Conservation (phyloP, 35 echinoderm and acorn worm species). For the Hemicentrotus pulcherrimus region DNA sequence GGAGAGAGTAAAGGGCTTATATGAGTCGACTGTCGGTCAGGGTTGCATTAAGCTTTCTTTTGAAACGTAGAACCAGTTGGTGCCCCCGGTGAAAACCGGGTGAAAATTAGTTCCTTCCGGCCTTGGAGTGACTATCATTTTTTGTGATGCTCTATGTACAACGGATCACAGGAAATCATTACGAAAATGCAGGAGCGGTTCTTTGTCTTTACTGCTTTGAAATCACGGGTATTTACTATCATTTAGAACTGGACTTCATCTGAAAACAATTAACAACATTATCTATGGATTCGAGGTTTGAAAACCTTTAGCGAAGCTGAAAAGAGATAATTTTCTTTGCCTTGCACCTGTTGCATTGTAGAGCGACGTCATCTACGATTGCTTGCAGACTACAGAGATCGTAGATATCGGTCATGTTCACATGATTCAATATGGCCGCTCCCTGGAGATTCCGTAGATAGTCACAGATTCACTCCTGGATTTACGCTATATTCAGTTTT, state of each 20-base stretch:
- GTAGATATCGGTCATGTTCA: neutral
- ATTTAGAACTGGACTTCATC: neutral
- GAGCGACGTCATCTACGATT: too few relatives aligned
- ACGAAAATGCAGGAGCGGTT: neutral
- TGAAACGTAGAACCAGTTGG: neutral
- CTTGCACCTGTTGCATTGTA: too few relatives aligned
- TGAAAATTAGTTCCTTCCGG: constrained; percentile 17
- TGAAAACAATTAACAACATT: neutral
- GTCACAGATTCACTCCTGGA: neutral
- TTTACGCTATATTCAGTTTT: neutral
- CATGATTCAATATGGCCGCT: constrained; percentile 47
- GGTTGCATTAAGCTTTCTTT: neutral
- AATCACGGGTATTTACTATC: neutral
- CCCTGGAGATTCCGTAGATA: constrained; percentile 17
- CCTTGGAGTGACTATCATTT: neutral
- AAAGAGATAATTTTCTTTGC: neutral
- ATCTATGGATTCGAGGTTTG: neutral
- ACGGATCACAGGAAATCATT: constrained; percentile 1
- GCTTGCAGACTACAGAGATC: neutral
- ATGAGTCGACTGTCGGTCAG: neutral
- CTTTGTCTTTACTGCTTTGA: neutral
- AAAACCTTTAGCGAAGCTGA: neutral
- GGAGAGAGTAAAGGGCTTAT: neutral
- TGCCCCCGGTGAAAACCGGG: neutral
- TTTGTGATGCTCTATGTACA: neutral